phyloP scores from a whole-genome alignment of 2,888 invertebrate species.

The Villa cingulata region DNA sequence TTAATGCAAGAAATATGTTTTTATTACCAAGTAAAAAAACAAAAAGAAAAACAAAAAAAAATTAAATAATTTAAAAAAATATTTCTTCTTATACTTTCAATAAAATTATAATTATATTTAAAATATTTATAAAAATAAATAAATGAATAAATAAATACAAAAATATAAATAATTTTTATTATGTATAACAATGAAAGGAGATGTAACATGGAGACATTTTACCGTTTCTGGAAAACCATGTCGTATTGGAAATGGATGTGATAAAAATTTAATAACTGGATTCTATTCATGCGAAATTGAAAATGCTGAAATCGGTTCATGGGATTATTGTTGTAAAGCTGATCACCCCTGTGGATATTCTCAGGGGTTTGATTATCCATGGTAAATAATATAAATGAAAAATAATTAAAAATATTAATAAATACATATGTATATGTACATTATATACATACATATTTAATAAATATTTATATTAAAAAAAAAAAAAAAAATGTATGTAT shows the following conservation, averaged over 20 bases:
- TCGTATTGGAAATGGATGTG: slow-evolving; percentile 51
- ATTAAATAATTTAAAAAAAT: too few species aligned
- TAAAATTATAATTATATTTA: too few species aligned
- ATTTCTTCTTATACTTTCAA: too few species aligned
- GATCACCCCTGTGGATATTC: slow-evolving; percentile 74
- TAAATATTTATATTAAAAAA: background rate
- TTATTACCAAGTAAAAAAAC: too few species aligned
- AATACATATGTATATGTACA: background rate
- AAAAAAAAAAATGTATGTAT: too few species aligned
- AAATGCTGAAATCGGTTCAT: slow-evolving; percentile 50
- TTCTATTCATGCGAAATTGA: slow-evolving; percentile 78
- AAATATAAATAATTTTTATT: too few species aligned
- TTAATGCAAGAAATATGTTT: too few species aligned
- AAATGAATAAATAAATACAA: background rate
- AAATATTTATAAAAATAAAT: too few species aligned
- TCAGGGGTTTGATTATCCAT: slow-evolving; percentile 66
- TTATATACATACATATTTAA: background rate
- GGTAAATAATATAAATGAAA: slow-evolving; percentile 43
- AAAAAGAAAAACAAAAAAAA: too few species aligned
- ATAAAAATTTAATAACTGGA: slow-evolving; percentile 58
- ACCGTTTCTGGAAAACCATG: slow-evolving; percentile 74
- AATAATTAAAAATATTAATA: too few species aligned
- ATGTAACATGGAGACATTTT: slow-evolving; percentile 54
- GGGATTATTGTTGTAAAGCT: slow-evolving; percentile 80
- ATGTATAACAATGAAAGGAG: slow-evolving; percentile 32